Evolutionary conservation across 1,140 invertebrate species (phyloP).

Genomic region (Planococcus citri): DNA sequence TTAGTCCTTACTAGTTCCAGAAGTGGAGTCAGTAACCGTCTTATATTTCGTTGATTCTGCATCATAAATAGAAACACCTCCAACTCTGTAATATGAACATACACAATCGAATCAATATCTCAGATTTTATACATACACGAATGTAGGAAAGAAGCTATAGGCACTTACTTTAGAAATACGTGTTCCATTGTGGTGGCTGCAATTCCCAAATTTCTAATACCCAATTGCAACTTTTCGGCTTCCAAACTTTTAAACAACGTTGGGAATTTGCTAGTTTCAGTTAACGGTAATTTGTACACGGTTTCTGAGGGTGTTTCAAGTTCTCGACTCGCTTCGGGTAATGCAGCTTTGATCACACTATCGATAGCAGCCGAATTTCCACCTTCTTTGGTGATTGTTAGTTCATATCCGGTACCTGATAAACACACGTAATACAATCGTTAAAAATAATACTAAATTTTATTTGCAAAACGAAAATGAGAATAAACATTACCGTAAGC

Average conservation of each 20-base stretch:
- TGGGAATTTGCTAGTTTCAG: conserved; percentile 32
- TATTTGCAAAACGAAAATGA: too few relatives aligned
- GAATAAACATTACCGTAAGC: conserved; percentile 49
- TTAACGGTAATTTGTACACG: conserved; percentile 33
- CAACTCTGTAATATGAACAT: too few relatives aligned
- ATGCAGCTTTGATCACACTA: not conserved
- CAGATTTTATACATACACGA: too few relatives aligned
- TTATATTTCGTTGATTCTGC: too few relatives aligned
- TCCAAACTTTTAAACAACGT: conserved; percentile 43
- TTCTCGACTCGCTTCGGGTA: not conserved
- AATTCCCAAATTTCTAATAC: conserved; percentile 44
- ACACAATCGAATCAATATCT: too few relatives aligned
- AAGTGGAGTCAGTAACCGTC: too few relatives aligned
- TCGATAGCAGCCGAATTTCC: not conserved
- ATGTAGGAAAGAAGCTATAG: too few relatives aligned
- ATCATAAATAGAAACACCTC: too few relatives aligned
- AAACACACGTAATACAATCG: too few relatives aligned
- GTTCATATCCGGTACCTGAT: not conserved
- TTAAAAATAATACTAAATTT: too few relatives aligned
- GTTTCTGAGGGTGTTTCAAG: conserved; percentile 34
- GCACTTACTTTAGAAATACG: conserved; percentile 48
- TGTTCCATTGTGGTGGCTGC: conserved; percentile 54
- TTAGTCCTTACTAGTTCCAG: too few relatives aligned
- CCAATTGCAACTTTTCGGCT: conserved; percentile 34
- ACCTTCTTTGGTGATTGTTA: not conserved